These are phyloP conservation scores for Heliconius nattereri DNA, from an alignment of 1,140 invertebrate species.

Conservation along the genomic window DNA sequence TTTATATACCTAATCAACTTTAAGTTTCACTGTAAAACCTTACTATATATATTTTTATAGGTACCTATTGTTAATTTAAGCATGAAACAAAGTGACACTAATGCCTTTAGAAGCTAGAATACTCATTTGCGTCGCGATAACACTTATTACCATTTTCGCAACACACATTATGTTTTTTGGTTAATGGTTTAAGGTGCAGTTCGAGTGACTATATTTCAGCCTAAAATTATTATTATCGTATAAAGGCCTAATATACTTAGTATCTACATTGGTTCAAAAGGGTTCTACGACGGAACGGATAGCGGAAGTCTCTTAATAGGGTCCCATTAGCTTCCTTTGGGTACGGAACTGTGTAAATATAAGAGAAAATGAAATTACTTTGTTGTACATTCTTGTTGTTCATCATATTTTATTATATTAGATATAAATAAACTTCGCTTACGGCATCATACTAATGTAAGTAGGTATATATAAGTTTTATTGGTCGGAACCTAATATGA, in stretches of 20 bases:
- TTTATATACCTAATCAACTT: too few species aligned
- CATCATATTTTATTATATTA: neutral
- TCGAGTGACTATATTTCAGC: neutral
- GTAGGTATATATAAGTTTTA: neutral
- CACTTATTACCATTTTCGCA: neutral
- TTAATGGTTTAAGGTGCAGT: constrained; percentile 6
- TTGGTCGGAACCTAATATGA: constrained; percentile 11
- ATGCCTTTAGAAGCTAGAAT: neutral
- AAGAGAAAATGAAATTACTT: constrained; percentile 8
- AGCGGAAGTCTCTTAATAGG: constrained; percentile 8
- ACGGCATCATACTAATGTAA: neutral
- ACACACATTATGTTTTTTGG: neutral
- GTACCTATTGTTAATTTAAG: neutral
- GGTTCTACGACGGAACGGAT: neutral
- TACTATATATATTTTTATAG: too few species aligned
- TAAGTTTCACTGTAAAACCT: too few species aligned
- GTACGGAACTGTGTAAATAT: constrained; percentile 9
- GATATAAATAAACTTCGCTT: neutral
- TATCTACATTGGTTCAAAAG: neutral
- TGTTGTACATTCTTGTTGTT: neutral
- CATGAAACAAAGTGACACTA: neutral
- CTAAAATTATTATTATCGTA: neutral
- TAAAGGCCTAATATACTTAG: neutral
- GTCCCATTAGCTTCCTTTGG: constrained; percentile 10
- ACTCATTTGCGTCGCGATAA: neutral